phyloP scores from a whole-genome alignment of 2,113 vertebrate species.

The Hippocampus guttulatus region DNA sequence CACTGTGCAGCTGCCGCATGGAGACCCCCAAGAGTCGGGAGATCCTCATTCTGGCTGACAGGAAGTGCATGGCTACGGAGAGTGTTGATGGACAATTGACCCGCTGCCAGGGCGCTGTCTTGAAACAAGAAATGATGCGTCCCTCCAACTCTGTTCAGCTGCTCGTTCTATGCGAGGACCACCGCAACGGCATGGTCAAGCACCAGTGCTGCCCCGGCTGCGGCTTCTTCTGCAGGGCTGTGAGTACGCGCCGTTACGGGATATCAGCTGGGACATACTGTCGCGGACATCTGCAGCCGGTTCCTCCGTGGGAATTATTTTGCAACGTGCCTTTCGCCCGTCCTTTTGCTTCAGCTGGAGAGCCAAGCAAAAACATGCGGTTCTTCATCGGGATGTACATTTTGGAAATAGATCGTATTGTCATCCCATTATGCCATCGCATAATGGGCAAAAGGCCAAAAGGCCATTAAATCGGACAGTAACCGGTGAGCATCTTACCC shows the following conservation, averaged over 20 bases:
- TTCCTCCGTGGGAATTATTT: not conserved
- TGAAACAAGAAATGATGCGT: constrained; percentile 97
- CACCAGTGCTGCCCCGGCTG: constrained; percentile 98
- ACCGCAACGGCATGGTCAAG: constrained; percentile 94
- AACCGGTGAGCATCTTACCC: not conserved
- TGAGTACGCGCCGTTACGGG: constrained; percentile 65
- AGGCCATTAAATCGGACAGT: not conserved
- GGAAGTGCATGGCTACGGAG: constrained; percentile 98
- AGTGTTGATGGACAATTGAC: constrained; percentile 88
- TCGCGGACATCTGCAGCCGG: not conserved
- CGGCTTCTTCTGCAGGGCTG: constrained; percentile 94
- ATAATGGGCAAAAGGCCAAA: not conserved
- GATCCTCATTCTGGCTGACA: constrained; percentile 89
- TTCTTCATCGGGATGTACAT: not conserved
- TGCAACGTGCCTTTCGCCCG: not conserved
- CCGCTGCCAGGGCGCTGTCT: constrained; percentile 85
- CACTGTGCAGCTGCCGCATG: constrained; percentile 97
- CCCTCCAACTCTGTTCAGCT: constrained; percentile 93
- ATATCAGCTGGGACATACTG: not conserved
- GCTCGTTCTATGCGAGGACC: constrained; percentile 93
- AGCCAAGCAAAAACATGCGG: not conserved
- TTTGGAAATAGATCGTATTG: not conserved
- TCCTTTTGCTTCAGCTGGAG: not conserved
- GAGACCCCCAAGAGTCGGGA: constrained; percentile 95
- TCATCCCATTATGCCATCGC: not conserved